These are phyloP conservation scores for Archocentrus centrarchus DNA, from an alignment of 2,113 vertebrate species.

Conservation along the genomic window DNA sequence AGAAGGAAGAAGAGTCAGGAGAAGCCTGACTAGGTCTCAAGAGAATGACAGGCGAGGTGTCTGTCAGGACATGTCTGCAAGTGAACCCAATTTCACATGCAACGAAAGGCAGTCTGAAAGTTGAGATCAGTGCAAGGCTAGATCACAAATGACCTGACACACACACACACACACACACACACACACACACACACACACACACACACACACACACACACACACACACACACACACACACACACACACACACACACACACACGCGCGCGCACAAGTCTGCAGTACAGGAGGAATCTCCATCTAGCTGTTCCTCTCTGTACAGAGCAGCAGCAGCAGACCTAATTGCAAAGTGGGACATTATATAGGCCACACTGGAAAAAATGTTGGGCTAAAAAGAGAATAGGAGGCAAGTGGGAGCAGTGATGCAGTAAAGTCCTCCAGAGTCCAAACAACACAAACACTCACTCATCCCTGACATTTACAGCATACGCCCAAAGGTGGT, in stretches of 20 bases:
- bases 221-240: no score
- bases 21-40: background rate
- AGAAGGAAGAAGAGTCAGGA: background rate
- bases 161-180: slow-evolving; percentile 12
- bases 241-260: no score
- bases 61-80: background rate
- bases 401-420: slow-evolving; percentile 18
- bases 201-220: no score
- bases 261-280: background rate
- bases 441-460: slow-evolving; percentile 26
- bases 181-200: background rate
- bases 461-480: background rate
- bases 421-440: slow-evolving; percentile 17
- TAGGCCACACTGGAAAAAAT: slow-evolving; percentile 61
- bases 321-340: slow-evolving; percentile 60
- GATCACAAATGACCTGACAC: background rate
- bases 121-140: background rate
- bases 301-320: slow-evolving; percentile 8
- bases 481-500: background rate
- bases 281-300: background rate
- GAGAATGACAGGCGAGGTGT: background rate
- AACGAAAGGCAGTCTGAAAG: slow-evolving; percentile 10
- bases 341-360: slow-evolving; percentile 77
- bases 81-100: slow-evolving; percentile 26
- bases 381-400: slow-evolving; percentile 52